Percentiles rank a stretch among this genome's conserved stretches.
phyloP scores from a whole-genome alignment of 2,113 vertebrate species.

The Smithornis capensis region DNA sequence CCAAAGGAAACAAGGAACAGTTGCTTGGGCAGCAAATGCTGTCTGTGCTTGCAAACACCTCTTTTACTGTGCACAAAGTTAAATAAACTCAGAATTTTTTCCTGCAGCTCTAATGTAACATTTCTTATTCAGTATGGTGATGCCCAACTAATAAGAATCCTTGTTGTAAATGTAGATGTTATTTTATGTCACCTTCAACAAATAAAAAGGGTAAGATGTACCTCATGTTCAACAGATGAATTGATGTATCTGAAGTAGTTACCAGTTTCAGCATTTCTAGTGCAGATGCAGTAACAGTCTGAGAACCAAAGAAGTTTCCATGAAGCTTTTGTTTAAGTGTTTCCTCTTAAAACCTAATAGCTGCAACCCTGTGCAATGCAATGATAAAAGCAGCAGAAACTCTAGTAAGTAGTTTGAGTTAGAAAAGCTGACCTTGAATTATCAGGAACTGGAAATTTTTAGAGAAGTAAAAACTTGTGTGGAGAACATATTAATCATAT shows the following conservation, averaged over 20 bases:
- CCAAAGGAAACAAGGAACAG: neutral
- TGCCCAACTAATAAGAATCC: neutral
- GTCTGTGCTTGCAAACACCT: neutral
- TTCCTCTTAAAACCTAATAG: neutral
- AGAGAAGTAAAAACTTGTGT: neutral
- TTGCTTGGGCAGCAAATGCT: neutral
- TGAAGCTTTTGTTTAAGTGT: neutral
- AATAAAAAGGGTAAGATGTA: neutral
- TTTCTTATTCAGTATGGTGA: neutral
- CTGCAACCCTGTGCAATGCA: neutral
- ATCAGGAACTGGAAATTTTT: neutral
- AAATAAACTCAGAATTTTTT: neutral
- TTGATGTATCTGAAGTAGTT: neutral
- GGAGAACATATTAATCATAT: neutral
- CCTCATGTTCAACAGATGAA: neutral
- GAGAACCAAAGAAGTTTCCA: neutral
- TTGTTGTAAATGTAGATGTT: neutral
- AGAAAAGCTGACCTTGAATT: neutral
- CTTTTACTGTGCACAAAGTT: neutral
- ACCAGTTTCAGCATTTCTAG: neutral
- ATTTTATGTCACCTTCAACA: neutral
- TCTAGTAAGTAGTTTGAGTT: neutral
- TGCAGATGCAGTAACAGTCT: neutral
- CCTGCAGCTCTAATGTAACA: neutral
- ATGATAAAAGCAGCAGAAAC: neutral